Conservation (phyloP, 2,113 vertebrate species). For the Gila orcuttii region DNA sequence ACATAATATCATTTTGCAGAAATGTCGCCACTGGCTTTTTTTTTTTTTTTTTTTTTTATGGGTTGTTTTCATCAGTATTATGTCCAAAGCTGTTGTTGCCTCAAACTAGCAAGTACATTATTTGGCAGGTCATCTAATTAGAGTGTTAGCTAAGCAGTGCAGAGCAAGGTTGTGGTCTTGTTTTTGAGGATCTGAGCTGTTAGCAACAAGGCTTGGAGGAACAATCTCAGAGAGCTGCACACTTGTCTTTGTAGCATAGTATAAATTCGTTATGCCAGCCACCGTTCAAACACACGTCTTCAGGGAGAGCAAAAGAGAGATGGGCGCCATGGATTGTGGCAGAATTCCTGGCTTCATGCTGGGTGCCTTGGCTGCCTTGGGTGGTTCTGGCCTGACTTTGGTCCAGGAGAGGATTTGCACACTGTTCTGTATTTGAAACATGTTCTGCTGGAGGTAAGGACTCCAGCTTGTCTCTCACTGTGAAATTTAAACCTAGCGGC, state of each 20-base stretch:
- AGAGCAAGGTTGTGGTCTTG: background rate
- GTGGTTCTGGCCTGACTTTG: constrained; percentile 40
- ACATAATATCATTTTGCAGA: no score
- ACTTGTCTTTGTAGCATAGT: constrained; percentile 35
- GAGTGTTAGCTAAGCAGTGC: constrained; percentile 25
- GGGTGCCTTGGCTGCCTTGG: constrained; percentile 23
- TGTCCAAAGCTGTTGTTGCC: background rate
- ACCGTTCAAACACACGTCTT: constrained; percentile 10
- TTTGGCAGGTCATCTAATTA: constrained; percentile 25
- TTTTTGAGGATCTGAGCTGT: constrained; percentile 13
- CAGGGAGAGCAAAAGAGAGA: background rate
- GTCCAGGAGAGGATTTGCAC: constrained; percentile 41
- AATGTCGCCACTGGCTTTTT: no score
- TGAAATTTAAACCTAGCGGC: constrained; percentile 41
- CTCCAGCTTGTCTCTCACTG: constrained; percentile 25
- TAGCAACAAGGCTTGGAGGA: constrained; percentile 9
- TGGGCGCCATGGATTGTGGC: background rate
- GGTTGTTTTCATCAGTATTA: constrained; percentile 16
- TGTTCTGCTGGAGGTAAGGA: constrained; percentile 38
- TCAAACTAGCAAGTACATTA: background rate
- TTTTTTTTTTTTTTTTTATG: no score
- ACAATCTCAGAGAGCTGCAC: background rate
- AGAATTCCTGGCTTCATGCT: constrained; percentile 22
- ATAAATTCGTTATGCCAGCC: background rate
- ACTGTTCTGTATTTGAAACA: constrained; percentile 42